Percentiles rank a stretch among this genome's conserved stretches.
These are phyloP conservation scores for Prionace glauca DNA, from an alignment of 2,797 vertebrate genomes.

Conservation along the genomic window DNA sequence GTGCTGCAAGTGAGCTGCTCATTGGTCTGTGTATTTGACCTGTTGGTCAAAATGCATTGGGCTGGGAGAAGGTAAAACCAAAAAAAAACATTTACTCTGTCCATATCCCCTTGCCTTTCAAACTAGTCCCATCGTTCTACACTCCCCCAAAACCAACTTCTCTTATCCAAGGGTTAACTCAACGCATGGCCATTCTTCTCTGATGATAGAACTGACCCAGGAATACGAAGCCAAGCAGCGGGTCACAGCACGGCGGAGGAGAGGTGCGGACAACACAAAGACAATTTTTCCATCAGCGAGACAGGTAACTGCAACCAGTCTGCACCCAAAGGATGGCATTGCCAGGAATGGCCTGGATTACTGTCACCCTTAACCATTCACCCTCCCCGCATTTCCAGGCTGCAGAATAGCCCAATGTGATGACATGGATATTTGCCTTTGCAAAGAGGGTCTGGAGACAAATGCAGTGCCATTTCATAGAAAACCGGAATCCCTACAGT, in stretches of 20 bases:
- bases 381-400: not conserved
- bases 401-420: not conserved
- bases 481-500: too few species aligned
- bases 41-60: too few species aligned
- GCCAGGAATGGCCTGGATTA: not conserved
- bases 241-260: not conserved
- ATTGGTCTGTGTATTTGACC: too few species aligned
- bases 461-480: not conserved
- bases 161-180: not conserved
- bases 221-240: not conserved
- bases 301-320: not conserved
- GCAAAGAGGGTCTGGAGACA: not conserved
- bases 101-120: not conserved
- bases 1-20: too few species aligned
- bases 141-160: not conserved
- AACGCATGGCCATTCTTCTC: not conserved
- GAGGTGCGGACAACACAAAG: not conserved
- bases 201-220: not conserved
- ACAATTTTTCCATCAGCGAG: not conserved
- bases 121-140: not conserved
- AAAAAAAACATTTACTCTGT: not conserved
- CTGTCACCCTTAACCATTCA: not conserved
- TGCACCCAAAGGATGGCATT: not conserved
- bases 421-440: not conserved
- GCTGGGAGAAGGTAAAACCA: not conserved